phyloP scores from a whole-genome alignment of 2,113 vertebrate genomes.

The Collichthys lucidus region DNA sequence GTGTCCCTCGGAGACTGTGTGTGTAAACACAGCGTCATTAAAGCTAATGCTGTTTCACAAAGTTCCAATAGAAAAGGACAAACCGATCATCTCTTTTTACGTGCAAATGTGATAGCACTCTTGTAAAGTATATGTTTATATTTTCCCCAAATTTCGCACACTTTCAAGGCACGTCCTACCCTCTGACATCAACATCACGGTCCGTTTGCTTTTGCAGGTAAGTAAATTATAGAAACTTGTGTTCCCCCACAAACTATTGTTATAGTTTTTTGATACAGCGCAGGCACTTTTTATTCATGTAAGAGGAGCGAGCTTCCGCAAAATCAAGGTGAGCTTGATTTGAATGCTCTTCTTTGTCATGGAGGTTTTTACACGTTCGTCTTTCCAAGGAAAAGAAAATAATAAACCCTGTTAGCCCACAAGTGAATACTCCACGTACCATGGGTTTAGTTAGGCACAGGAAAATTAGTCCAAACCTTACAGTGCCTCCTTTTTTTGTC shows the following conservation, averaged over 20 bases:
- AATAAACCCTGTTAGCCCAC: background rate
- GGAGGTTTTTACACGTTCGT: conserved; percentile 33
- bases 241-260: conserved; percentile 21
- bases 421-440: background rate
- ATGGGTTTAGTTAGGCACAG: background rate
- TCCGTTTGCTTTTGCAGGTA: conserved; percentile 39
- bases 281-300: conserved; percentile 69
- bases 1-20: conserved; percentile 28
- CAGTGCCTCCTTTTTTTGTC: conserved; percentile 6
- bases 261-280: conserved; percentile 42
- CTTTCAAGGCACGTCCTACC: conserved; percentile 20
- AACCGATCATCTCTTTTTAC: conserved; percentile 17
- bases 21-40: conserved; percentile 35
- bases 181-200: conserved; percentile 10
- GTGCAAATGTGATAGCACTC: conserved; percentile 19
- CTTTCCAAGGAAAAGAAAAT: conserved; percentile 2
- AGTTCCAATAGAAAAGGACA: conserved; percentile 16
- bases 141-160: conserved; percentile 9
- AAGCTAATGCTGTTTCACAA: conserved; percentile 37
- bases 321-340: conserved; percentile 43
- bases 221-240: conserved; percentile 18
- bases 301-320: conserved; percentile 8
- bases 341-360: conserved; percentile 15
- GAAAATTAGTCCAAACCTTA: background rate
- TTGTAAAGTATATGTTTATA: conserved; percentile 52